Conservation (phyloP, 1,140 invertebrate genomes). For the Drosophila ercepeae region DNA sequence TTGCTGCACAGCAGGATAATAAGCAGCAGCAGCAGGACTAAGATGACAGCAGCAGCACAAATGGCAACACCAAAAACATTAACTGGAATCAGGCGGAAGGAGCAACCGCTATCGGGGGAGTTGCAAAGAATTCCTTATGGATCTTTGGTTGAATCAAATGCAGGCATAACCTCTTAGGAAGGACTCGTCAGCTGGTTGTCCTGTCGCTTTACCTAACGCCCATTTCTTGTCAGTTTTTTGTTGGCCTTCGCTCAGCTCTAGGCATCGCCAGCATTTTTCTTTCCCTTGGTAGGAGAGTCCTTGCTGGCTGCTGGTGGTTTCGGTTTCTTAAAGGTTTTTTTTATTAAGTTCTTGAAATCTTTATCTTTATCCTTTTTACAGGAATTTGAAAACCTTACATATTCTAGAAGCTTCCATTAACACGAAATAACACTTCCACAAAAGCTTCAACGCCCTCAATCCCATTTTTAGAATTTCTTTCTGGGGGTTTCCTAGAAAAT, state of each 20-base stretch:
- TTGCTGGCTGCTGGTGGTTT: constrained; percentile 1
- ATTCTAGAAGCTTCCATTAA: not conserved
- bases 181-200: constrained; percentile 23
- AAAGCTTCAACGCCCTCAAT: constrained; percentile 27
- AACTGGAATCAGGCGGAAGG: constrained; percentile 20
- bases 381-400: too few relatives aligned
- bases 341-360: not conserved
- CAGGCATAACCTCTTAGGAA: constrained; percentile 40
- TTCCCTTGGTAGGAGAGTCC: not conserved
- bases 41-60: constrained; percentile 6
- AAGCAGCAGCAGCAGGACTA: constrained; percentile 6
- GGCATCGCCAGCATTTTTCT: not conserved
- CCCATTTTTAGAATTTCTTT: constrained; percentile 9
- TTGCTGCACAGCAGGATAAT: constrained; percentile 18
- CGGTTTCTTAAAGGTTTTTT: constrained; percentile 5
- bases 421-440: constrained; percentile 25
- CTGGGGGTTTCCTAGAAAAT: too few relatives aligned
- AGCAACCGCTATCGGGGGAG: not conserved
- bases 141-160: constrained; percentile 38
- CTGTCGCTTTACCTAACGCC: not conserved
- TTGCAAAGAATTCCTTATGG: constrained; percentile 23
- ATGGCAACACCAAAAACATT: constrained; percentile 12
- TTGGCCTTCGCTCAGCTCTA: not conserved
- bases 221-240: not conserved
- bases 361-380: too few relatives aligned